Percentiles rank a stretch among this genome's conserved stretches.
phyloP scores from a whole-genome alignment of 30 jellyfish, hydroid and myxozoan genomes.

The Hydra vulgaris region DNA sequence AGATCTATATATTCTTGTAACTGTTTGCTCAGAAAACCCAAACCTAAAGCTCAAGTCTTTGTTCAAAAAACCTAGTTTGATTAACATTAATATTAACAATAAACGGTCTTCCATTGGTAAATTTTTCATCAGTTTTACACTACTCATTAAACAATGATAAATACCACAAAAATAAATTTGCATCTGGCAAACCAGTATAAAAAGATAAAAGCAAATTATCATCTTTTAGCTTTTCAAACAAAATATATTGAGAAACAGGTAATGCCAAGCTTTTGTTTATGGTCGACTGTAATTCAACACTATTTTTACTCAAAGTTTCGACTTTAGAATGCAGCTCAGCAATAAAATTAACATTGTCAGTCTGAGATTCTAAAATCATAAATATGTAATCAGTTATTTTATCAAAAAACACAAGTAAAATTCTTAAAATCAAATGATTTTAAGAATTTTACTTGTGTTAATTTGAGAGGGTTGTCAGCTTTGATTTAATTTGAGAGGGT shows the following conservation, averaged over 20 bases:
- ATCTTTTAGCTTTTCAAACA: background rate
- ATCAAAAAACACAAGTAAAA: background rate
- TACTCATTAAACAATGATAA: background rate
- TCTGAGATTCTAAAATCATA: background rate
- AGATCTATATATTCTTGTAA: background rate
- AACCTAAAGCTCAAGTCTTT: background rate
- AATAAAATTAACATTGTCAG: background rate
- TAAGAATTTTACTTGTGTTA: background rate
- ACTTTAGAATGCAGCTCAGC: no score
- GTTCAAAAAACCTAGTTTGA: background rate
- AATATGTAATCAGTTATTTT: background rate
- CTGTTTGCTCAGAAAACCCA: background rate
- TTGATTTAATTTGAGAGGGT: background rate
- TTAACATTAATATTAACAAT: background rate
- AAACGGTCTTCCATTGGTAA: background rate
- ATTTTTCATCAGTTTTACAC: background rate
- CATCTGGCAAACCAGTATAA: background rate
- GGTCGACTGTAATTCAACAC: background rate
- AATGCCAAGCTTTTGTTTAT: background rate
- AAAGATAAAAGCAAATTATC: background rate
- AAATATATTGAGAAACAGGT: background rate
- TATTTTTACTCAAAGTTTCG: background rate
- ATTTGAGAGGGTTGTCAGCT: background rate
- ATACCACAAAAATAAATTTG: background rate
- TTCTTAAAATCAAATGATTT: background rate